Evolutionary conservation across 2,888 invertebrate species (phyloP), one percentile per base, ranked within the genome.

Genomic region (Cyaniris semiargus): DNA sequence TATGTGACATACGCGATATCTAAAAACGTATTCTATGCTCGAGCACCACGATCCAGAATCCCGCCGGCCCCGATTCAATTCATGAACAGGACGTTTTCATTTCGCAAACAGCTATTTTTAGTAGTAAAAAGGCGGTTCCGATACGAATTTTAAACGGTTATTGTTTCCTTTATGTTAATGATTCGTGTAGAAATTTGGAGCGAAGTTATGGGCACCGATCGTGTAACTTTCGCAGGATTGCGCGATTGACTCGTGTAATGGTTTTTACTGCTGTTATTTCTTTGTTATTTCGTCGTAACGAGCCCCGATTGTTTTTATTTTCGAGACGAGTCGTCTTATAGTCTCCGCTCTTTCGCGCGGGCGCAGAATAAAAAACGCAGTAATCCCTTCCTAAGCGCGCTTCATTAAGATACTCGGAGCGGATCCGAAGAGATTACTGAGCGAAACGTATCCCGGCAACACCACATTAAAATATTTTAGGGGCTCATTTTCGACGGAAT

Each of bases 81-180:
- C 78, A 78, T 70, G 74, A 75, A 75, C 75, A 88, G 87, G 86
- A 88, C 88, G 85, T 83, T 84, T 83, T 81, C 82, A 84, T 87
- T 86, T 88, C 86, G 84, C 89, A 89, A 91, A 90, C 90, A 90
- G 89, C 89, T 87, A 90, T 91, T 91, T 91, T 89, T 85, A 87
- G 86, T 89, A 90, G 90, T 91, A 91, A 91, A 92, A 90, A 89
- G 83, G 87, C 87, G 88, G 88, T 86, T 85, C 87, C 88, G 87
- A 88, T 90, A 87, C 89, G 88, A 90, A 90, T 91, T 92, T 92
- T 90, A 91, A 93, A 93, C 87, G 91, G 91, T 92, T 93, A 93
- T 92, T 92, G 92, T 94, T 92, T 90, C 89, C 89, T 90, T 94
- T 92, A 93, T 92, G 91, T 88, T 93, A 92, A 93, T 93, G 91